Conservation (phyloP, 2,888 invertebrate species). For the Erebia aethiops region DNA sequence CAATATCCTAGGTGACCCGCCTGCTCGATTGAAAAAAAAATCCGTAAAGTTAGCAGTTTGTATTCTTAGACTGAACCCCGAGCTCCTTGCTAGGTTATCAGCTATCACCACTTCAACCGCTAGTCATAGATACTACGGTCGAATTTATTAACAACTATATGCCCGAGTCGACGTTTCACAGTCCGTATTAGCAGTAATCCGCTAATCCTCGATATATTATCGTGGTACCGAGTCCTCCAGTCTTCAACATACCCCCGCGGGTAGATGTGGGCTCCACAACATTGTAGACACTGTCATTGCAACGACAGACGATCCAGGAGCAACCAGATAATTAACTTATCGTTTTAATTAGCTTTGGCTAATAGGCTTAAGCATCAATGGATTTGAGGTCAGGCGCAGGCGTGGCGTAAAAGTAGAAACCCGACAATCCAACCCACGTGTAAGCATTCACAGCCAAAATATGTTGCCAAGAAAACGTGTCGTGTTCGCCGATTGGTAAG, state of each 20-base stretch:
- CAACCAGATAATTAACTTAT: conserved; percentile 36
- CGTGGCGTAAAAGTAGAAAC: conserved; percentile 17
- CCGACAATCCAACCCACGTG: conserved; percentile 15
- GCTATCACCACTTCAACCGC: too few species aligned
- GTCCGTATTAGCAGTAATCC: conserved; percentile 16
- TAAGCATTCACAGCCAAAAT: conserved; percentile 20
- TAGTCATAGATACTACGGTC: not conserved
- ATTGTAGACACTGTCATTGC: not conserved
- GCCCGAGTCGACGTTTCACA: not conserved
- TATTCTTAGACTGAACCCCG: too few species aligned
- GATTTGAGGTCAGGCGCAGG: conserved; percentile 24
- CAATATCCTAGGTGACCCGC: too few species aligned
- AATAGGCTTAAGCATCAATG: conserved; percentile 30
- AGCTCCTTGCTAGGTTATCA: too few species aligned
- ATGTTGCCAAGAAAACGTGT: conserved; percentile 24
- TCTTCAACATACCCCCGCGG: not conserved
- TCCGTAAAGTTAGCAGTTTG: too few species aligned
- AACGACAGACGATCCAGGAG: not conserved
- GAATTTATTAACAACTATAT: not conserved
- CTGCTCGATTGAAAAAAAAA: too few species aligned
- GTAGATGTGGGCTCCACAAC: not conserved
- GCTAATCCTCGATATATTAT: conserved; percentile 8
- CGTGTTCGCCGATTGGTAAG: conserved; percentile 21
- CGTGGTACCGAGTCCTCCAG: not conserved
- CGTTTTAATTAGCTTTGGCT: conserved; percentile 37